Evolutionary conservation across 2,113 vertebrate genomes (phyloP), one percentile per base, ranked within the genome.

Genomic region (Ginglymostoma cirratum): DNA sequence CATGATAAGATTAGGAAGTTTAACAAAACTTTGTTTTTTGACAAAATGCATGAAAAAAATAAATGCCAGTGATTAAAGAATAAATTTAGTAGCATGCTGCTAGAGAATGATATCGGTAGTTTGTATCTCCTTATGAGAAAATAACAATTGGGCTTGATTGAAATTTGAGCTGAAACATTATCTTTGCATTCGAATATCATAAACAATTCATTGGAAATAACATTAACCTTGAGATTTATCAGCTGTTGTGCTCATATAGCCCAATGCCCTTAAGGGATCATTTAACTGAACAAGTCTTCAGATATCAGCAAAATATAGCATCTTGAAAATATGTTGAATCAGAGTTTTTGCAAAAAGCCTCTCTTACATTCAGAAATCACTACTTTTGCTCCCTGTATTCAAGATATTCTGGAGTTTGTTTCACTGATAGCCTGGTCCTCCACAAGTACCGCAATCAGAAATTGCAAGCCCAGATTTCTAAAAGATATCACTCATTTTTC

Each of bases 171-270:
- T 14, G 23, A 69, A 94, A 70, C 66, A 94, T 24, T 19, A 61
- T 27, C 66, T 27, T 67, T 27, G 7, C 15, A 94, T 94, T 69
- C 38, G 12, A 70, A 90, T 65, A 90, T 90, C 48, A 90, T n/a
- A 90, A 90, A 69, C 92, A 24, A 70, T 67, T 70, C 65, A 94
- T 30, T 45, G 67, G 66, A 70, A 94, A 94, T 94, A 94, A 94
- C 66, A 42, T 42, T 45, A 94, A 94, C 92, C 65, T 94, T 94
- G 92, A 69, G n/a, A 27, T 12, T 24, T 24, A 21, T 67, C 70
- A 94, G 42, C 90, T 66, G 17, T 67, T 93, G 38, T 52, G 42
- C 69, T 21, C 17, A 94, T 42, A 70, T 5, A 94, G 66, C 66
- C 19, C 65, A 94, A 23, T 48, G 34, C n/a, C n/a, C 92, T 94